Percentiles rank a stretch among this genome's conserved stretches.
Conservation (phyloP, 1,140 invertebrate species). For the Platyscapa corneri region DNA sequence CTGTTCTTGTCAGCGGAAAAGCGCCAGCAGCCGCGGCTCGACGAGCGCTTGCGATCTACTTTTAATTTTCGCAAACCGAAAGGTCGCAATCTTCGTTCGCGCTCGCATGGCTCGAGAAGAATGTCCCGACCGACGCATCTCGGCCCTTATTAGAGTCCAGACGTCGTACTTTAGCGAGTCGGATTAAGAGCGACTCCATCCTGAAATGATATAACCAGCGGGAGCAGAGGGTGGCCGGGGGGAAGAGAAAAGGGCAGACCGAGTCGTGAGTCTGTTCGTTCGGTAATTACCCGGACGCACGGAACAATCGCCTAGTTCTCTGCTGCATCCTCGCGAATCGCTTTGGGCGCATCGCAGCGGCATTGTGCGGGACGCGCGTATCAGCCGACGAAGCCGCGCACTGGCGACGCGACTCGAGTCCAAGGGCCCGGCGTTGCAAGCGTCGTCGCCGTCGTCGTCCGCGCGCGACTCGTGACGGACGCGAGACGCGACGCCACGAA, state of each 20-base stretch:
- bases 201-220: not conserved
- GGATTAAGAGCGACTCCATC: not conserved
- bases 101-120: not conserved
- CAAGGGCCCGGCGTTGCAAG: too few species aligned
- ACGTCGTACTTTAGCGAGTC: not conserved
- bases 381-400: not conserved
- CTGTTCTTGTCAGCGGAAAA: too few species aligned
- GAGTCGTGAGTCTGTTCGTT: not conserved
- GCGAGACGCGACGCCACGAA: too few species aligned
- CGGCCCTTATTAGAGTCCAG: not conserved
- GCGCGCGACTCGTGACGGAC: not conserved
- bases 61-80: not conserved
- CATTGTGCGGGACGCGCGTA: not conserved
- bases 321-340: not conserved
- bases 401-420: not conserved
- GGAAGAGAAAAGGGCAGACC: not conserved
- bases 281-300: constrained; percentile 26
- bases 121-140: not conserved
- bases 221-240: not conserved
- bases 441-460: not conserved
- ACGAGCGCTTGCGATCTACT: not conserved
- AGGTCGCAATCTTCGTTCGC: not conserved
- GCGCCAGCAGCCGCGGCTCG: too few species aligned
- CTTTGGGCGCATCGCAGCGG: too few species aligned
- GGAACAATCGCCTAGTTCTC: constrained; percentile 18